Percentiles rank a stretch among this genome's conserved stretches.
phyloP scores from a whole-genome alignment of 2,888 invertebrate genomes.

The Alitta virens region DNA sequence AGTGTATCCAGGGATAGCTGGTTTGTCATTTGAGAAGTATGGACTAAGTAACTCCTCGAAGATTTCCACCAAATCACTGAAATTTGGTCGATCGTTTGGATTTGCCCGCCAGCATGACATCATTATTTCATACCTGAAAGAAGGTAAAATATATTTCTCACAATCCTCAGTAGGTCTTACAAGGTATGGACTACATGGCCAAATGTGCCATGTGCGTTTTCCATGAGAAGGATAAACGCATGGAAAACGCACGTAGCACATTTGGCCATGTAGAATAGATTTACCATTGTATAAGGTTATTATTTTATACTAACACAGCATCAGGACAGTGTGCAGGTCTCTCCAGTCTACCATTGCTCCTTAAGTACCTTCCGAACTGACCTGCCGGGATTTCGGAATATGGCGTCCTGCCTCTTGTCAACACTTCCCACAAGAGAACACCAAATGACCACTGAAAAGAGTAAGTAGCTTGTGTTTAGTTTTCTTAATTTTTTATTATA shows the following conservation, averaged over 20 bases:
- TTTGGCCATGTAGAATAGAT: too few relatives aligned
- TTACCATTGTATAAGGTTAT: too few relatives aligned
- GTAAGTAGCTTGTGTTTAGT: too few relatives aligned
- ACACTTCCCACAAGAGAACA: slow-evolving; percentile 7
- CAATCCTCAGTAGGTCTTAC: too few relatives aligned
- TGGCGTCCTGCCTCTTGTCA: slow-evolving; percentile 1
- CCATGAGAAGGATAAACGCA: too few relatives aligned
- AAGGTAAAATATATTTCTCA: background rate
- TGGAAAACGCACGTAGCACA: too few relatives aligned
- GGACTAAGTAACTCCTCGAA: background rate
- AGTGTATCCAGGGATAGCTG: too few relatives aligned
- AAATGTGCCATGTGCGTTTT: too few relatives aligned
- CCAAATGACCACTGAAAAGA: slow-evolving; percentile 10
- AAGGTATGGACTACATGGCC: too few relatives aligned
- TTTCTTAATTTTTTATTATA: too few relatives aligned
- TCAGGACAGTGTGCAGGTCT: background rate
- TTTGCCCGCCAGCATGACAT: background rate
- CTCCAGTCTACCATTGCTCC: background rate
- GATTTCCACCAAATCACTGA: background rate
- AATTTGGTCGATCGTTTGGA: background rate
- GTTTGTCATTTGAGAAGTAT: too few relatives aligned
- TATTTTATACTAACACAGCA: slow-evolving; percentile 5
- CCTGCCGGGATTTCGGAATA: slow-evolving; percentile 1
- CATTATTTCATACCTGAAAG: slow-evolving; percentile 3
- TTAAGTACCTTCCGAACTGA: background rate